Evolutionary conservation across 1,140 invertebrate genomes (phyloP), one percentile per base, ranked within the genome.

Genomic region (Apis laboriosa): DNA sequence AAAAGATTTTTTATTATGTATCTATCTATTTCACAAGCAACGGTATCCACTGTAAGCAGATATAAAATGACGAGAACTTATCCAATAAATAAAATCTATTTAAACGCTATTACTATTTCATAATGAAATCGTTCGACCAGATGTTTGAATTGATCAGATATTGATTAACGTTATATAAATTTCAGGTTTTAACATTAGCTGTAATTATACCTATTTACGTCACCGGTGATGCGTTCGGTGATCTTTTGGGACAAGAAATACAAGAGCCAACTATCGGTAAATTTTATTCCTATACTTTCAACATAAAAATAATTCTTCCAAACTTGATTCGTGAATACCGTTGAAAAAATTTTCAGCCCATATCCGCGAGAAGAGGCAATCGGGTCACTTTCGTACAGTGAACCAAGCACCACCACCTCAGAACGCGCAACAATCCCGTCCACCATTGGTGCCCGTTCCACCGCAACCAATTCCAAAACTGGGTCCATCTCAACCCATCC

Each of bases 381-480:
- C 84, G 9, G 83, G 77, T 9, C 91, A 87, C 49, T 92, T 94
- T 24, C 87, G 89, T 60, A 88, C 90, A 0, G 84, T 89, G n/a
- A 90, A 90, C 49, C 92, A 94, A 49, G 92, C 91, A 0, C 92
- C 93, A 12, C 92, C 93, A 11, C 78, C 87, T 1, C 87, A 91
- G 2, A 93, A 92, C 21, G 84, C 85, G 0, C 93, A 93, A 77
- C 89, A 91, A 64, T 86, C 87, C 11, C 91, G 91, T 1, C 89
- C 93, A 11, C 92, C 93, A 2, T 63, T 93, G 34, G 90, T 93
- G 2, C 89, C 92, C 63, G 82, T 94, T 68, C 92, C 93, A 0
- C n/a, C 75, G 2, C 90, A 89, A 15, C 87, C 89, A 58, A 67
- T 87, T 9, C 91, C 91, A 9, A 90, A 90, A n/a, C 58, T 93